Evolutionary conservation across 2,113 vertebrate genomes (phyloP).

Genomic region (Tupaia tana): DNA sequence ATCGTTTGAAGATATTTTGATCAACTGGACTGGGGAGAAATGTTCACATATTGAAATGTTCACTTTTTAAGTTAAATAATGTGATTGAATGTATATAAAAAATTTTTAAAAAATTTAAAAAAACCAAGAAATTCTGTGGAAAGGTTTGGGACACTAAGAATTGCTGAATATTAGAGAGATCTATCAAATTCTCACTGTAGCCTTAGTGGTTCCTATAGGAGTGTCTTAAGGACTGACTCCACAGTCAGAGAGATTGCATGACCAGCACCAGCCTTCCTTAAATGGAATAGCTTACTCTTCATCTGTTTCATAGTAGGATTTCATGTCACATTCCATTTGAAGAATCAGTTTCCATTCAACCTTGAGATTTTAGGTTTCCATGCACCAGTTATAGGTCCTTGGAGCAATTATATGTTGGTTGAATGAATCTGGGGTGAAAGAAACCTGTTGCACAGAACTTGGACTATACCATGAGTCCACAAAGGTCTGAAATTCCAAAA

Average conservation of each 20-base stretch:
- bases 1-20: no score
- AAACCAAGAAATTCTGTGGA: neutral
- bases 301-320: neutral
- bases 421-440: neutral
- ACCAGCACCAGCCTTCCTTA: neutral
- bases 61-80: no score
- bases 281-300: neutral
- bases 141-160: neutral
- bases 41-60: no score
- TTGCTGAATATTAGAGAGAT: neutral
- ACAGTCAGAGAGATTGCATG: neutral
- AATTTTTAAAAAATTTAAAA: no score
- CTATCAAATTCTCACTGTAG: neutral
- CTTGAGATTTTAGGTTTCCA: neutral
- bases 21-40: no score
- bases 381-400: neutral
- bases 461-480: neutral
- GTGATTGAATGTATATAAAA: no score
- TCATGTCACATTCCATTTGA: neutral
- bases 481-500: slow-evolving; percentile 41
- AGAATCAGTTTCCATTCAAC: neutral
- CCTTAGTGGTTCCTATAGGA: neutral
- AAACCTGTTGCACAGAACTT: neutral
- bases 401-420: neutral
- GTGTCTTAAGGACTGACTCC: neutral